Evolutionary conservation across 2,113 vertebrate species (phyloP), one percentile per base, ranked within the genome.

Genomic region (Hippoglossus stenolepis): DNA sequence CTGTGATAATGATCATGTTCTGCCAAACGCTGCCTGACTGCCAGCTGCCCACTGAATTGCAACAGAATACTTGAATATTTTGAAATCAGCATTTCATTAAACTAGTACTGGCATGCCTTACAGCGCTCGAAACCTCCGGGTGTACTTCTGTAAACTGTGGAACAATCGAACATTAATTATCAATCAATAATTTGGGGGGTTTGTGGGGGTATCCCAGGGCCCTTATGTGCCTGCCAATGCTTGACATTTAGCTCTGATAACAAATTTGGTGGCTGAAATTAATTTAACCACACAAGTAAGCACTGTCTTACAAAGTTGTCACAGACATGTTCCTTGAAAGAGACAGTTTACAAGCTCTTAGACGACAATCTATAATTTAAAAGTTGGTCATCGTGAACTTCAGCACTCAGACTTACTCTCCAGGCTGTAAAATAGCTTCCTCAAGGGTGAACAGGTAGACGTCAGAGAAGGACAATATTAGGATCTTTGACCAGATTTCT

Each of bases 71-170:
- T 64, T 85, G 58, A 80, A 86, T 76, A 85, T 83, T 88, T 78
- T 78, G 61, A 84, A 87, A 83, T 86, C 73, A 77, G 65, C 57
- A 73, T 90, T 80, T 87, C 71, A 73, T 83, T 89, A 75, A 54
- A 86, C 45, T 20, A 43, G 54, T 10, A 15, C 70, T 89, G 86
- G 77, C 80, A 76, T 28, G 43, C 53, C 59, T 65, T 18, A 5
- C 12, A 0, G 35, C 65, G 75, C 66, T 66, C 53, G 63, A 77
- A 73, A 49, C 75, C 21, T 15, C 56, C 14, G 11, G 67, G 24
- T 74, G 65, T 72, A 83, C 76, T 84, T 87, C 61, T 85, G 72
- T 26, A 76, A 85, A 81, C 69, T 73, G 54, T 5, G 51, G 51
- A 21, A 79, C 78, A 86, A 82, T 90, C 65, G 18, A 74, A 73